Base-by-base conservation (phyloP, 2,797 vertebrate species). In the Acomys russatus region DNA sequence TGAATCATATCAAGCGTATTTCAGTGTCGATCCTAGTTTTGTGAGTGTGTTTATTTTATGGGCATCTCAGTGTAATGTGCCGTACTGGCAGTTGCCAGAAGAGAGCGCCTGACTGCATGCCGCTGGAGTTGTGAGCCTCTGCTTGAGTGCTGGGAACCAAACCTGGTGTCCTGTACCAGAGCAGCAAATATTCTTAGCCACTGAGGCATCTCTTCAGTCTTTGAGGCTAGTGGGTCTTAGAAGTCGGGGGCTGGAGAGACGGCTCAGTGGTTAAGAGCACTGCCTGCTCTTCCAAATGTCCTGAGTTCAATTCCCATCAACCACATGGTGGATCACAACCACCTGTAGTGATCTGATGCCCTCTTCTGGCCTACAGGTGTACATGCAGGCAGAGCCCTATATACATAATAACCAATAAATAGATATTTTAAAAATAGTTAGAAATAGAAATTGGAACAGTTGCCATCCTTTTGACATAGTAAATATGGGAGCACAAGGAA, bases 21-120 rank as follows among this genome's bases (percentile, higher is more conserved):
- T 94, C 76, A 73, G 89, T 91, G 86, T n/a, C 22, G 30, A 96
- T 22, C 9, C 90, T 59, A 86, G 30, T n/a, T 22, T 59, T 15
- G 71, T 73, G 33, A 20, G 33, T 71, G 20, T 71, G 20, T 17
- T 51, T 38, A 82, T 63, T 25, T 82, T 83, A 83, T 10, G 79
- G 59, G 23, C n/a, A 7, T 35, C 56, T 38, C 59, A 44, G 23
- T 83, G 80, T 63, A 64, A 83, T 11, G 35, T 83, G 59, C 23
- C 44, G 35, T 30, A 9, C 35, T 25, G 4, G 35, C 61, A 64
- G 35, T 1, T 4, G 35, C 25, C 80, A 44, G 59, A 30, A 83
- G 61, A 20, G 2, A 35, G 80, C 25, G 35, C 35, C 59, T 63
- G 35, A 17, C 5, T 9, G 59, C 35, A 25, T 30, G 35, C 35